These are phyloP conservation scores for Dugesia japonica DNA, from an alignment of 2,888 invertebrate genomes.

Conservation along the genomic window DNA sequence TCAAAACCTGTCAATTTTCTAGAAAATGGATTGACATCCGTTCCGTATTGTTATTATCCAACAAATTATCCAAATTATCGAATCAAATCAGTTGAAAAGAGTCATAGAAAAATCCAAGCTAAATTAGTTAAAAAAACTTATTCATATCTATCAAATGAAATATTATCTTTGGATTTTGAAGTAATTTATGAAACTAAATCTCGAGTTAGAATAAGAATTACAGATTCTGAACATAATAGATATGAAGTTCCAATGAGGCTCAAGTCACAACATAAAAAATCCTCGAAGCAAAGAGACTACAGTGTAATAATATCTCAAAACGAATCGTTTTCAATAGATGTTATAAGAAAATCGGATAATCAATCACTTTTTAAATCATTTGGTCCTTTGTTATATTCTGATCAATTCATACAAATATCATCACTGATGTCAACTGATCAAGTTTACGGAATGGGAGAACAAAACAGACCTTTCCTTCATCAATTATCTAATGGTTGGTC, in stretches of 20 bases:
- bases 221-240: background rate
- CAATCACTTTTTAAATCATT: background rate
- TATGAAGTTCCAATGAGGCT: conserved; percentile 17
- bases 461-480: conserved; percentile 40
- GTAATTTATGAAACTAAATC: background rate
- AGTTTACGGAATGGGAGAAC: conserved; percentile 36
- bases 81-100: background rate
- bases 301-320: background rate
- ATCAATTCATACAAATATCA: conserved; percentile 49
- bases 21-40: background rate
- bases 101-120: background rate
- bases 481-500: conserved; percentile 42
- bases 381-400: conserved; percentile 43
- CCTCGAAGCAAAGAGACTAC: background rate
- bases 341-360: background rate
- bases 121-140: background rate
- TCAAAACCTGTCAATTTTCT: background rate
- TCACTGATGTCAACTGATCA: conserved; percentile 45
- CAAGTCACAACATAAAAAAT: background rate
- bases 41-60: background rate
- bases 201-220: background rate
- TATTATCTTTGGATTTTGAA: background rate
- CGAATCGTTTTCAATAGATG: background rate
- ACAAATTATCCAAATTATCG: background rate
- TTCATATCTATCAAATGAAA: background rate